Evolutionary conservation across 2,113 vertebrate genomes (phyloP).

Genomic region (Aspiorhynchus laticeps): DNA sequence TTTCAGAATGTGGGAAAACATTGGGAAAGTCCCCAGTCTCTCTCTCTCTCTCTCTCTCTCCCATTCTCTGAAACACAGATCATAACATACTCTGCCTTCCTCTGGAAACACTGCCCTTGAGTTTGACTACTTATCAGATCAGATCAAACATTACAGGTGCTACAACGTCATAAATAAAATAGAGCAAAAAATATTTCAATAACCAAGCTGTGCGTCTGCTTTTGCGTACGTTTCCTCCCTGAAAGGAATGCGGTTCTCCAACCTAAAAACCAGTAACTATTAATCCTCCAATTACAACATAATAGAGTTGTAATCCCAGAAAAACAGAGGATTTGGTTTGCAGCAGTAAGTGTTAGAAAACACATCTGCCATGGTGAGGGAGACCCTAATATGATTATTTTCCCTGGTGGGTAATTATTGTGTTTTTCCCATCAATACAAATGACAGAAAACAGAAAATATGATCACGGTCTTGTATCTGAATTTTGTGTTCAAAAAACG

Average conservation of each 20-base stretch:
- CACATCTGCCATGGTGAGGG: slow-evolving; percentile 44
- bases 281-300: slow-evolving; percentile 55
- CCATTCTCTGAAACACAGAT: neutral
- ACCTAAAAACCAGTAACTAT: slow-evolving; percentile 27
- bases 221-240: neutral
- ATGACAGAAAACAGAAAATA: slow-evolving; percentile 6
- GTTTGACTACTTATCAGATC: slow-evolving; percentile 19
- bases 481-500: neutral
- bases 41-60: neutral
- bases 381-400: slow-evolving; percentile 50
- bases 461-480: neutral
- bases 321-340: slow-evolving; percentile 52
- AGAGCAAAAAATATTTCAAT: neutral
- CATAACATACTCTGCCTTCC: neutral
- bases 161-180: slow-evolving; percentile 10
- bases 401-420: slow-evolving; percentile 49
- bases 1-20: slow-evolving; percentile 35
- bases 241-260: slow-evolving; percentile 34
- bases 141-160: slow-evolving; percentile 5
- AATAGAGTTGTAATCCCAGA: slow-evolving; percentile 51
- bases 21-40: slow-evolving; percentile 26
- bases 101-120: slow-evolving; percentile 40
- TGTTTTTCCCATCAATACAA: slow-evolving; percentile 38
- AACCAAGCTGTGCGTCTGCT: slow-evolving; percentile 3
- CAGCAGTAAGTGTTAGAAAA: slow-evolving; percentile 45